phyloP scores from a whole-genome alignment of 2,113 vertebrate species.

The Pitta sordida region DNA sequence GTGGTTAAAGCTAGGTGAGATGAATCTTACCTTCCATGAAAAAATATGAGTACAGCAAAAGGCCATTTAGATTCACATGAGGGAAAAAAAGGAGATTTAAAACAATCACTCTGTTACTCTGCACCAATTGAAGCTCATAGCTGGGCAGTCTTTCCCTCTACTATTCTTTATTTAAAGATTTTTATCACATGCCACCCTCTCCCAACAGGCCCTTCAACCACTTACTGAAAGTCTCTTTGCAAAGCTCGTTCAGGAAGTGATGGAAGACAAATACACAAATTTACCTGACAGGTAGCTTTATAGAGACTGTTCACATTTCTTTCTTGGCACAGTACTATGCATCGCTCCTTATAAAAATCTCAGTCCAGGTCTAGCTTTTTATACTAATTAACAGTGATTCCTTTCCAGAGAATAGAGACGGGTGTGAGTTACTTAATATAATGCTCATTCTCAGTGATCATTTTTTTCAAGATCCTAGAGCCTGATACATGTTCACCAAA shows the following conservation, averaged over 20 bases:
- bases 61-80: not conserved
- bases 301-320: not conserved
- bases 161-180: not conserved
- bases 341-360: not conserved
- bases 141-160: not conserved
- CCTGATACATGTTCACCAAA: not conserved
- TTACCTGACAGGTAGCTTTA: not conserved
- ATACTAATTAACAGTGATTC: not conserved
- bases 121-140: not conserved
- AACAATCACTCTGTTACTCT: not conserved
- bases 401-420: not conserved
- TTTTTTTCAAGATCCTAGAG: not conserved
- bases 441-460: not conserved
- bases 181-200: not conserved
- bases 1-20: not conserved
- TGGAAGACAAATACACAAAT: not conserved
- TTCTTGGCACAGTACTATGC: accelerated
- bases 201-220: not conserved
- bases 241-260: not conserved
- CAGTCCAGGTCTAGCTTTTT: not conserved
- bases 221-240: not conserved
- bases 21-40: not conserved
- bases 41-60: not conserved
- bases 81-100: not conserved
- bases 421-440: not conserved